Evolutionary conservation across 2,797 vertebrate species (phyloP), one percentile per base, ranked within the genome.

Genomic region (Gallinago nigripennis): DNA sequence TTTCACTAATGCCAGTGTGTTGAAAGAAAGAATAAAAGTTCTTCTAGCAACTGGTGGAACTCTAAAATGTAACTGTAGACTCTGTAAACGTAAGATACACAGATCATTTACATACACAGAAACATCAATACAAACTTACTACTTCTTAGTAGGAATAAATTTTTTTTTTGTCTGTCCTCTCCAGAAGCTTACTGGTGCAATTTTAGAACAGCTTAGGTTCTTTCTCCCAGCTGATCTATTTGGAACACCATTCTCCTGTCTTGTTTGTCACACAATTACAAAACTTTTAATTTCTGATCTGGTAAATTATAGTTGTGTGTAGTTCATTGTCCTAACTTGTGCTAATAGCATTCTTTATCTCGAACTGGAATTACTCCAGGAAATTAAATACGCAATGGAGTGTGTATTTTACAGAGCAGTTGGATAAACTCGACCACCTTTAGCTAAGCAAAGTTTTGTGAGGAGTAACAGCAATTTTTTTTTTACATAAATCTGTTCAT

Each of bases 1-100:
- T 65, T 69, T 69, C 23, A 65, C 66, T 73, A 12, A 56, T 8
- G 8, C 24, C 20, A 33, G 19, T 23, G 12, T 0, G 0, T 28
- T 71, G 30, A 70, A 86, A 84, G 31, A 35, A 65, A 51, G 56
- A 51, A 23, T 61, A 48, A 73, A 83, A 76, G 23, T 78, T 73
- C 15, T 88, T 46, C 25, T 78, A 53, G 25, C 43, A 24, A 17
- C 31, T 16, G 2, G 12, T 78, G 24, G 16, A 86, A 27, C n/a
- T 76, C 24, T 79, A 12, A 70, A 43, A 45, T 53, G 51, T 6
- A 90, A n/a, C 24, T 66, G 11, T 66, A 11, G 2, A 17, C 21
- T 43, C n/a, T 87, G 45, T 71, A 80, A 73, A 33, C 8, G 30
- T 54, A n/a, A 5, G 11, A 7, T 50, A 45, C 85, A 48, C 24